These are phyloP conservation scores for Megaceryle torquata DNA, from an alignment of 2,113 vertebrate species.

Conservation along the genomic window DNA sequence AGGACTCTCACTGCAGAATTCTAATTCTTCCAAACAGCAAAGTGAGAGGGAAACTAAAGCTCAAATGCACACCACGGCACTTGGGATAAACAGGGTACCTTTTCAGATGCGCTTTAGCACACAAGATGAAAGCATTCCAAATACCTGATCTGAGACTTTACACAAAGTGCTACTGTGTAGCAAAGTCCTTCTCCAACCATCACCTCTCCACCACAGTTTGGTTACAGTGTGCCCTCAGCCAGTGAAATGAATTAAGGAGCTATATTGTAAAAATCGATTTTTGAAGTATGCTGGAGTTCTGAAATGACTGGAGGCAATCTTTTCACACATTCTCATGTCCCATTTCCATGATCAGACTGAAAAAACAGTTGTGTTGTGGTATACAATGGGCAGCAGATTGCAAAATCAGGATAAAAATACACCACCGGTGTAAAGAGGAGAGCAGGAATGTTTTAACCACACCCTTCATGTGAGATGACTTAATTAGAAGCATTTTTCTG, in stretches of 20 bases:
- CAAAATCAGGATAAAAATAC: neutral
- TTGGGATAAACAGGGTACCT: neutral
- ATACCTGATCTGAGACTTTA: neutral
- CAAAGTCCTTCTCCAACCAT: neutral
- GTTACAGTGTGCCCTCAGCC: rapidly evolving
- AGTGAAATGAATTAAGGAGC: neutral
- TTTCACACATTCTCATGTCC: neutral
- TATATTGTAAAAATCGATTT: neutral
- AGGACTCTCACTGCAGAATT: neutral
- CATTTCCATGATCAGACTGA: neutral
- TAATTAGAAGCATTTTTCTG: neutral
- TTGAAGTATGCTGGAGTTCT: neutral
- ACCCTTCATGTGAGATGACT: neutral
- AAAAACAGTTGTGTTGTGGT: neutral
- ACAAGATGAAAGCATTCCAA: neutral
- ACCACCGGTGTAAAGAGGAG: neutral
- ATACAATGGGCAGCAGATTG: neutral
- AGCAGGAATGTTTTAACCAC: neutral
- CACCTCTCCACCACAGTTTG: neutral
- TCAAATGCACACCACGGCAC: neutral
- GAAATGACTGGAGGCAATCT: neutral
- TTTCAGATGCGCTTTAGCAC: neutral
- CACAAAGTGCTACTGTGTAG: neutral
- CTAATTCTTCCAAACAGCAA: neutral
- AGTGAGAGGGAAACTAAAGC: neutral